These are phyloP conservation scores for Crocallis elinguaria DNA, from an alignment of 2,888 invertebrate species.

Conservation along the genomic window DNA sequence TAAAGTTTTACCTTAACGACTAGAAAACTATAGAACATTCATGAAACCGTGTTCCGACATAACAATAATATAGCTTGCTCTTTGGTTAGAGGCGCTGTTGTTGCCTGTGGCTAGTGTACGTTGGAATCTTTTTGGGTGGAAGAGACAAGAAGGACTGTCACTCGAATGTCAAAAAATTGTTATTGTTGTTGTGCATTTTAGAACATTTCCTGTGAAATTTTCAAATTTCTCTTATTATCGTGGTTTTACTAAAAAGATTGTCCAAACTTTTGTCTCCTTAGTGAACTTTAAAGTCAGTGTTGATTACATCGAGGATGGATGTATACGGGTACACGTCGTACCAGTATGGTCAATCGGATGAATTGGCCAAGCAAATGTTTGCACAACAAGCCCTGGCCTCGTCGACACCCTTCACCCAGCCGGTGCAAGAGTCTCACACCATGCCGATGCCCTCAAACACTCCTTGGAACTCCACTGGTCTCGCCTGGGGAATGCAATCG, in stretches of 20 bases:
- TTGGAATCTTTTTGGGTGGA: too few species aligned
- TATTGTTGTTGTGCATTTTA: not conserved
- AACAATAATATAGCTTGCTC: too few species aligned
- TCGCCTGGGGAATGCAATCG: conserved; percentile 80
- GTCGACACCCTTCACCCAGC: conserved; percentile 52
- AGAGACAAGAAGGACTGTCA: too few species aligned
- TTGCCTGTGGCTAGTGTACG: too few species aligned
- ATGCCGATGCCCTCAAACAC: conserved; percentile 74
- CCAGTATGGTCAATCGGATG: conserved; percentile 69
- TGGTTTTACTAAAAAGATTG: too few species aligned
- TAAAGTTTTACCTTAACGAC: too few species aligned
- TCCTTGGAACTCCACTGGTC: conserved; percentile 81
- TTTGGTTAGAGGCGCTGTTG: too few species aligned
- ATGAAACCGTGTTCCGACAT: too few species aligned
- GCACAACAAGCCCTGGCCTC: conserved; percentile 67
- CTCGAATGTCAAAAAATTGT: not conserved
- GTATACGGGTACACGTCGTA: conserved; percentile 67
- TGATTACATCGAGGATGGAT: conserved; percentile 57
- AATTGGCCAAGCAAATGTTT: conserved; percentile 71
- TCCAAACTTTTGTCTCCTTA: too few species aligned
- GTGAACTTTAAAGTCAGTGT: not conserved
- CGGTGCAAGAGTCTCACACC: conserved; percentile 54
- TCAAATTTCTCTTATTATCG: too few species aligned
- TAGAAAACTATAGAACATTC: too few species aligned
- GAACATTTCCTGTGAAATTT: not conserved